Evolutionary conservation across 1,140 invertebrate species (phyloP).

Genomic region (Rhagoletis pomonella): DNA sequence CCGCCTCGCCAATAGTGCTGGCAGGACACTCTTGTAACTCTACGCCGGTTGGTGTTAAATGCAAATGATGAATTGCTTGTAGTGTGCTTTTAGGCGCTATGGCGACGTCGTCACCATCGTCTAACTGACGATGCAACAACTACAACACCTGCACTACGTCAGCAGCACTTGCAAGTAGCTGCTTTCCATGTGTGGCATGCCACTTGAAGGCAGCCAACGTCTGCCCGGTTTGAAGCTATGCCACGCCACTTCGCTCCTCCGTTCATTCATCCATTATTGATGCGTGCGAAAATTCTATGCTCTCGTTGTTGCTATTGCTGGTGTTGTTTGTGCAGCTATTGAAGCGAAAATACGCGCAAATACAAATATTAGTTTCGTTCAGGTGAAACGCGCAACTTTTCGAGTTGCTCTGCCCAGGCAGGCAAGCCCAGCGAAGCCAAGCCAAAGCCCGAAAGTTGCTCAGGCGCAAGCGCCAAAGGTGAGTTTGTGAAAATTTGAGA

Average conservation of each 20-base stretch:
- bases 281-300: neutral
- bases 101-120: neutral
- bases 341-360: slow-evolving; percentile 38
- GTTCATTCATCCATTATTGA: slow-evolving; percentile 22
- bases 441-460: neutral
- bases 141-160: neutral
- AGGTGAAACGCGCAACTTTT: slow-evolving; percentile 14
- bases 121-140: too few relatives aligned
- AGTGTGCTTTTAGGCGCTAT: slow-evolving; percentile 32
- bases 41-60: slow-evolving; percentile 16
- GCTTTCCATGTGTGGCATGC: neutral
- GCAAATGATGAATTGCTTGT: slow-evolving; percentile 48
- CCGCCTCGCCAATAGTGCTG: neutral
- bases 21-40: too few relatives aligned
- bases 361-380: slow-evolving; percentile 32
- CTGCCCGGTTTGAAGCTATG: neutral
- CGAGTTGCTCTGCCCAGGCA: neutral
- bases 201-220: slow-evolving; percentile 1
- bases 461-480: neutral
- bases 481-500: neutral
- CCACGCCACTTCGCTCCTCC: slow-evolving; percentile 5
- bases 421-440: neutral
- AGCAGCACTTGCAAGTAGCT: neutral
- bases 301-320: neutral
- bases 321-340: neutral